Conservation (phyloP, 2,888 invertebrate genomes). For the Bhutanitis thaidina region DNA sequence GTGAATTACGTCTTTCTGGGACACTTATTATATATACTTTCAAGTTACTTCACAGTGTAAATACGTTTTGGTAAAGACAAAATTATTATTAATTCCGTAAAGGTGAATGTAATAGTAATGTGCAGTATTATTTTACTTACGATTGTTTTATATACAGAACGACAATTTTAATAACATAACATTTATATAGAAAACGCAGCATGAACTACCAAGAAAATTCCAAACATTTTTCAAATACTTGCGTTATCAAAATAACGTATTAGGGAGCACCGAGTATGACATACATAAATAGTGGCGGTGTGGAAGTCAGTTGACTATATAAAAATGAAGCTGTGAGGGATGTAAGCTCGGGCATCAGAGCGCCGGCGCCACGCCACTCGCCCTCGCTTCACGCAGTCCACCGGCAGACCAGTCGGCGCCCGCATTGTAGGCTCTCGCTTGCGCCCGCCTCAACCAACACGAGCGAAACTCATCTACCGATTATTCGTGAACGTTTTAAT, state of each 20-base stretch:
- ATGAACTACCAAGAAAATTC: too few relatives aligned
- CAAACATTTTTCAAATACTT: slow-evolving; percentile 42
- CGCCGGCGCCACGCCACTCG: slow-evolving; percentile 70
- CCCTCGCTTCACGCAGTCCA: slow-evolving; percentile 54
- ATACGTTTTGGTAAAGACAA: too few relatives aligned
- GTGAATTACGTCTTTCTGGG: too few relatives aligned
- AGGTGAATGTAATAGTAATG: too few relatives aligned
- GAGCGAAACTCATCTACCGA: slow-evolving; percentile 8
- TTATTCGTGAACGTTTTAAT: slow-evolving; percentile 21
- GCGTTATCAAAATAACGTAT: slow-evolving; percentile 71
- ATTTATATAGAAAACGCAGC: too few relatives aligned
- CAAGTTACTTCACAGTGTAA: too few relatives aligned
- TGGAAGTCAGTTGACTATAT: slow-evolving; percentile 78
- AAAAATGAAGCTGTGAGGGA: slow-evolving; percentile 72
- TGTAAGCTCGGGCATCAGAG: slow-evolving; percentile 56
- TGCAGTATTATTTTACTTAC: too few relatives aligned
- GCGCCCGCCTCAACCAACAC: slow-evolving; percentile 26
- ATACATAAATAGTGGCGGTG: slow-evolving; percentile 76
- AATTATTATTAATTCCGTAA: too few relatives aligned
- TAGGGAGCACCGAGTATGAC: slow-evolving; percentile 72
- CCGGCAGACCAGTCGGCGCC: slow-evolving; percentile 66
- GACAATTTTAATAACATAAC: too few relatives aligned
- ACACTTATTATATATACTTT: too few relatives aligned
- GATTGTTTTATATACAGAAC: too few relatives aligned
- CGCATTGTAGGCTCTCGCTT: slow-evolving; percentile 50